Evolutionary conservation across 2,113 vertebrate genomes (phyloP).

Genomic region (Oostethus manadensis): DNA sequence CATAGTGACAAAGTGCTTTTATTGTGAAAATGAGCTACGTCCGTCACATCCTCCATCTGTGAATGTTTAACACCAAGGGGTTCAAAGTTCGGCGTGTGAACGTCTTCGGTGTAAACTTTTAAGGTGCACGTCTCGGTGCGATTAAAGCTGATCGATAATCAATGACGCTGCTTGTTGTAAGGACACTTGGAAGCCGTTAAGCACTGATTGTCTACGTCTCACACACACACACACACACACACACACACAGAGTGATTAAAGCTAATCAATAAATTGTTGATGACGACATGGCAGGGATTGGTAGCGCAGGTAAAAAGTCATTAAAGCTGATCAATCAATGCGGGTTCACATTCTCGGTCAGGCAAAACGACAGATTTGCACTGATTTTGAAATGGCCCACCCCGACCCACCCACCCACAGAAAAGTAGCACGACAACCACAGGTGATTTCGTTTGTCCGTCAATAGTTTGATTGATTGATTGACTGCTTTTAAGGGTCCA

Average conservation of each 20-base stretch:
- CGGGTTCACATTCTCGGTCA: not conserved
- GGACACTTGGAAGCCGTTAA: constrained; percentile 11
- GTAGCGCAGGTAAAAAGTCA: too few relatives aligned
- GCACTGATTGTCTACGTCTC: not conserved
- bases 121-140: not conserved
- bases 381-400: too few relatives aligned
- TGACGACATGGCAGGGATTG: too few relatives aligned
- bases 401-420: too few relatives aligned
- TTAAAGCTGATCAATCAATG: not conserved
- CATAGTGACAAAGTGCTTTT: not conserved
- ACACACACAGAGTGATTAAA: not conserved
- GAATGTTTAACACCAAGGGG: not conserved
- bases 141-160: constrained; percentile 9
- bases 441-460: not conserved
- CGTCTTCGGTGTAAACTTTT: not conserved
- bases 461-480: not conserved
- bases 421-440: too few relatives aligned
- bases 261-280: not conserved
- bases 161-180: constrained; percentile 13
- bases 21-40: not conserved
- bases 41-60: not conserved
- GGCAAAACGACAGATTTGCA: not conserved
- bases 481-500: not conserved
- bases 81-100: not conserved
- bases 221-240: not conserved